Percentiles rank a stretch among this genome's conserved stretches.
phyloP scores from a whole-genome alignment of 2,888 invertebrate species.

The Helobdella robusta region DNA sequence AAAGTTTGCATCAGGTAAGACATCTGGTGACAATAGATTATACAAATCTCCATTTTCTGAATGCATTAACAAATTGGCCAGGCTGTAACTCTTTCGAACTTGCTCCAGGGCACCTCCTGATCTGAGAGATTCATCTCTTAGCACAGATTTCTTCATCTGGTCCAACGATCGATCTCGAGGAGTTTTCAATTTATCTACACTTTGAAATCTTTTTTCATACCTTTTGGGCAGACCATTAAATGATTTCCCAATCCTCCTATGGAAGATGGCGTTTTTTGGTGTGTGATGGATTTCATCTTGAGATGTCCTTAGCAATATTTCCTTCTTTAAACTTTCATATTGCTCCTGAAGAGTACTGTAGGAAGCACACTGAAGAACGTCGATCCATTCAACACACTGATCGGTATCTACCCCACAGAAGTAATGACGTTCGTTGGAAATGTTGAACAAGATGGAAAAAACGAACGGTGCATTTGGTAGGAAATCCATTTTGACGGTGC shows the following conservation, averaged over 20 bases:
- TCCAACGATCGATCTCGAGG: too few relatives aligned
- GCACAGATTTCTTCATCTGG: too few relatives aligned
- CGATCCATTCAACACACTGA: conserved; percentile 25
- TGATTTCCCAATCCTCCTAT: neutral
- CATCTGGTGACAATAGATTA: too few relatives aligned
- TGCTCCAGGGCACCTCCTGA: conserved; percentile 16
- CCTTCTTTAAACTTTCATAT: neutral
- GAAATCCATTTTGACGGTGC: conserved; percentile 13
- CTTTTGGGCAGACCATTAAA: neutral
- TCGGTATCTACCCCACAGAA: conserved; percentile 25
- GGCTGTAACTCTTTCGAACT: conserved; percentile 17
- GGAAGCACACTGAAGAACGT: conserved; percentile 20
- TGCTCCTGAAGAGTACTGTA: neutral
- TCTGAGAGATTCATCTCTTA: too few relatives aligned
- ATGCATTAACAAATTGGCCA: conserved; percentile 11
- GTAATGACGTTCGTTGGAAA: conserved; percentile 25
- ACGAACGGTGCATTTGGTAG: conserved; percentile 25
- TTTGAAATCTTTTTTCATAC: conserved; percentile 2
- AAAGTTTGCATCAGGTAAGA: too few relatives aligned
- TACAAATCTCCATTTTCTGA: neutral
- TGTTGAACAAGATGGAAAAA: conserved; percentile 27
- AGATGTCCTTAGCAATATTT: too few relatives aligned
- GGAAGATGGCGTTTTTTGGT: too few relatives aligned
- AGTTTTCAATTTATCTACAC: neutral
- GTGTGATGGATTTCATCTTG: too few relatives aligned